phyloP scores from a whole-genome alignment of 2,888 invertebrate genomes.

The Drosophila emarginata region DNA sequence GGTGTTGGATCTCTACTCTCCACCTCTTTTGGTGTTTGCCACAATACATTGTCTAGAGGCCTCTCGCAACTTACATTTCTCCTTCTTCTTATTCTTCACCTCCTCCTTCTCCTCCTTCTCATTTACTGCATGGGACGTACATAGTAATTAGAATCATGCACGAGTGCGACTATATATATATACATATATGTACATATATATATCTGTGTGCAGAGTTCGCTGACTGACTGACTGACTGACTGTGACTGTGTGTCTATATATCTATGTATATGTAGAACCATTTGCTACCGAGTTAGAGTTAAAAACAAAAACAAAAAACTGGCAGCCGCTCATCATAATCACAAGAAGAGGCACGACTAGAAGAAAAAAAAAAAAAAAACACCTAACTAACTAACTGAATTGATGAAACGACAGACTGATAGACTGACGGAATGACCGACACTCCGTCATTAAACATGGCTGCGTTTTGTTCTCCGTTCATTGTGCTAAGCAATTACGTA shows the following conservation, averaged over 20 bases:
- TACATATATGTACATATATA: not conserved
- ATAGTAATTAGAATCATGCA: conserved; percentile 75
- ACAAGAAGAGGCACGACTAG: not conserved
- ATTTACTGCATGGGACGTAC: conserved; percentile 46
- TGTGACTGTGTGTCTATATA: conserved; percentile 46
- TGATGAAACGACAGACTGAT: not conserved
- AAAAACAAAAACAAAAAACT: no score
- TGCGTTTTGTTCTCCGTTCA: conserved; percentile 24
- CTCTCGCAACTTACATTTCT: conserved; percentile 20
- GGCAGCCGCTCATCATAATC: conserved; percentile 19
- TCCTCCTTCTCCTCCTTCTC: not conserved
- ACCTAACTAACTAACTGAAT: no score
- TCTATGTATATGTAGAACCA: conserved; percentile 19
- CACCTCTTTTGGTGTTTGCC: conserved; percentile 31
- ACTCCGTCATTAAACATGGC: conserved; percentile 56
- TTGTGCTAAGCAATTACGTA: conserved; percentile 45
- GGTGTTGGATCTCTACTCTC: not conserved
- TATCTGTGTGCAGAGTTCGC: conserved; percentile 55
- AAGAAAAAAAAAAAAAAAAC: no score
- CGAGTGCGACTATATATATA: conserved; percentile 10
- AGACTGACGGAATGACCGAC: no score
- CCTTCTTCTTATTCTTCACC: conserved; percentile 2
- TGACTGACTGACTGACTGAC: conserved; percentile 66
- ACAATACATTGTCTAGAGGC: conserved; percentile 60
- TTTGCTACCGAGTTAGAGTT: conserved; percentile 21